Conservation (phyloP, 2,113 vertebrate genomes). For the Percopsis transmontana region DNA sequence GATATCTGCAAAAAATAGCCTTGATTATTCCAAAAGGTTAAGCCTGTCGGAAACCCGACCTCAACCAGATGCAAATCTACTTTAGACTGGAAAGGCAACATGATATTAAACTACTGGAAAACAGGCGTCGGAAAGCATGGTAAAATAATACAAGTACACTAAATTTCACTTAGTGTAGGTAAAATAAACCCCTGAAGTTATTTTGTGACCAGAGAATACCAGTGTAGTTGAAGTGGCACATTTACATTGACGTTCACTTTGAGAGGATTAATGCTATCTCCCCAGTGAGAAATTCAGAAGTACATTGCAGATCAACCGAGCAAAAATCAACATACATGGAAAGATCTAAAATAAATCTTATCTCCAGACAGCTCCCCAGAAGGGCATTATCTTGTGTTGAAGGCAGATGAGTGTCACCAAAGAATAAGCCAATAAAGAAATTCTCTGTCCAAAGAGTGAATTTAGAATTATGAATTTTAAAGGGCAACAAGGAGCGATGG, state of each 20-base stretch:
- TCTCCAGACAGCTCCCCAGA: slow-evolving; percentile 12
- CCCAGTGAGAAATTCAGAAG: slow-evolving; percentile 26
- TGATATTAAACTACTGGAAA: slow-evolving; percentile 48
- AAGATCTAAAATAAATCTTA: slow-evolving; percentile 29
- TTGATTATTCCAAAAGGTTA: slow-evolving; percentile 38
- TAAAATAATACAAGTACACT: slow-evolving; percentile 12
- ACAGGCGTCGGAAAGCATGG: slow-evolving; percentile 31
- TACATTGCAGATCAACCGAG: slow-evolving; percentile 41
- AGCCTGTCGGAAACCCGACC: slow-evolving; percentile 20
- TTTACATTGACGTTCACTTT: slow-evolving; percentile 40
- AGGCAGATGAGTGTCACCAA: slow-evolving; percentile 1
- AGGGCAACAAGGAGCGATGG: not conserved
- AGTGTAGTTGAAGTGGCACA: slow-evolving; percentile 29
- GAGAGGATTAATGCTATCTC: slow-evolving; percentile 40
- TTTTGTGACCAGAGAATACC: not conserved
- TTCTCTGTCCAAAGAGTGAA: not conserved
- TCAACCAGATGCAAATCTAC: slow-evolving; percentile 66
- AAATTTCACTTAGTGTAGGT: slow-evolving; percentile 28
- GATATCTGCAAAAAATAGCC: slow-evolving; percentile 38
- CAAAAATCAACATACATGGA: slow-evolving; percentile 38
- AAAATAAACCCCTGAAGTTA: slow-evolving; percentile 3
- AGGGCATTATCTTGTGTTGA: slow-evolving; percentile 13
- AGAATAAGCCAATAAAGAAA: slow-evolving; percentile 4
- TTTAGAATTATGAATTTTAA: slow-evolving; percentile 3
- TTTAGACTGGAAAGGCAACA: slow-evolving; percentile 54